These are phyloP conservation scores for Caretta caretta DNA, from an alignment of 2,113 vertebrate species.

Conservation along the genomic window DNA sequence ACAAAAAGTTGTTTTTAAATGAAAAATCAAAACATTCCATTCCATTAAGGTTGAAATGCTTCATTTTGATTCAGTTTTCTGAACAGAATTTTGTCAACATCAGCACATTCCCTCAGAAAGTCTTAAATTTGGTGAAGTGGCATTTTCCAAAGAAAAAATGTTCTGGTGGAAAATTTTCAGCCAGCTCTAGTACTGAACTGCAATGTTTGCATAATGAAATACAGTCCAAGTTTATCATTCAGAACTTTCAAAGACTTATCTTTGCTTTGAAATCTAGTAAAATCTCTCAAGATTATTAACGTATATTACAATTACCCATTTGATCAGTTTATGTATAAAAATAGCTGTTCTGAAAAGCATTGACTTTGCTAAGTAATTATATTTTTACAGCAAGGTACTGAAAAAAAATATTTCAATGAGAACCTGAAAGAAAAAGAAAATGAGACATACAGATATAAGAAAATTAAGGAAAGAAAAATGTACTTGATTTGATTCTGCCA, in stretches of 20 bases:
- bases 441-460: not conserved
- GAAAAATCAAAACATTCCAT: not conserved
- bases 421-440: not conserved
- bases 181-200: not conserved
- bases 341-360: constrained; percentile 9
- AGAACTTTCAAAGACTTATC: not conserved
- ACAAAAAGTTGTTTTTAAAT: not conserved
- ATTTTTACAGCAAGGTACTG: not conserved
- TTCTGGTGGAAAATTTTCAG: not conserved
- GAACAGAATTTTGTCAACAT: not conserved
- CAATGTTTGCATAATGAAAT: not conserved
- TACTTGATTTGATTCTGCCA: not conserved
- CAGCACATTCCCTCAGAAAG: not conserved
- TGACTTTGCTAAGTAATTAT: not conserved
- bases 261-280: not conserved
- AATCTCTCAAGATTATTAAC: not conserved
- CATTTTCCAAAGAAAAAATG: not conserved
- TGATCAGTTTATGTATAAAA: not conserved
- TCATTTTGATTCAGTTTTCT: not conserved
- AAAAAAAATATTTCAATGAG: not conserved
- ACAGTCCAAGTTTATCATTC: not conserved
- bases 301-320: not conserved
- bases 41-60: not conserved
- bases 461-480: not conserved
- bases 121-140: not conserved